Conservation (phyloP, 2,888 invertebrate species). For the Acholoe squamosa region DNA sequence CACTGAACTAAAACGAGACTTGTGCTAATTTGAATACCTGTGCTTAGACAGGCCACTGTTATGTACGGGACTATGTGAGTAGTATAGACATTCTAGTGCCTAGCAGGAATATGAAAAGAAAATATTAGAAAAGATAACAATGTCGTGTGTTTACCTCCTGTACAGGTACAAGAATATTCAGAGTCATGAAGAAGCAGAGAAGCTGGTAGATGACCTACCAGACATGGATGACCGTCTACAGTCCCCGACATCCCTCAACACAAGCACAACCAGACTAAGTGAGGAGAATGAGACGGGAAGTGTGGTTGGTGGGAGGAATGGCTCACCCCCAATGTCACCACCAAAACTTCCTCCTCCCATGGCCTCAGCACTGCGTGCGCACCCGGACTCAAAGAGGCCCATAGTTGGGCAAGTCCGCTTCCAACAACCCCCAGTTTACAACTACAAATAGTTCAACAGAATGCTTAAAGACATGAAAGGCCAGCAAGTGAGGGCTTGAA, state of each 20-base stretch:
- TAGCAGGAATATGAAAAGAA: too few species aligned
- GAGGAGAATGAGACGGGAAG: conserved; percentile 50
- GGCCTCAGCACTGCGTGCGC: conserved; percentile 22
- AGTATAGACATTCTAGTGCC: too few species aligned
- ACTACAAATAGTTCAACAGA: background rate
- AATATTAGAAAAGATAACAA: too few species aligned
- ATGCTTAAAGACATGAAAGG: too few species aligned
- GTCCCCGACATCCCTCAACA: conserved; percentile 45
- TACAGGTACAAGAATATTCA: conserved; percentile 21
- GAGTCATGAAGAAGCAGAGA: conserved; percentile 52
- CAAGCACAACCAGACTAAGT: conserved; percentile 35
- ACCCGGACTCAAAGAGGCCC: conserved; percentile 2
- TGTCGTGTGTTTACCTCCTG: too few species aligned
- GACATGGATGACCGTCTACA: conserved; percentile 1
- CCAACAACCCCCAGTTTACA: conserved; percentile 32
- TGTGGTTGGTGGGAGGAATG: background rate
- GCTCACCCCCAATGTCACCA: conserved; percentile 14
- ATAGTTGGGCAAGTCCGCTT: background rate
- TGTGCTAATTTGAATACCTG: too few species aligned
- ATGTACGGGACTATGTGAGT: too few species aligned
- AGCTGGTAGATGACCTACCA: background rate
- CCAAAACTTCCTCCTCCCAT: conserved; percentile 3
- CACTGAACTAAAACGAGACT: too few species aligned
- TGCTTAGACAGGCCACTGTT: too few species aligned
- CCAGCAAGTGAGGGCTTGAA: too few species aligned